Base-by-base conservation (phyloP, 2,888 invertebrate genomes). In the Sinelater perroti region DNA sequence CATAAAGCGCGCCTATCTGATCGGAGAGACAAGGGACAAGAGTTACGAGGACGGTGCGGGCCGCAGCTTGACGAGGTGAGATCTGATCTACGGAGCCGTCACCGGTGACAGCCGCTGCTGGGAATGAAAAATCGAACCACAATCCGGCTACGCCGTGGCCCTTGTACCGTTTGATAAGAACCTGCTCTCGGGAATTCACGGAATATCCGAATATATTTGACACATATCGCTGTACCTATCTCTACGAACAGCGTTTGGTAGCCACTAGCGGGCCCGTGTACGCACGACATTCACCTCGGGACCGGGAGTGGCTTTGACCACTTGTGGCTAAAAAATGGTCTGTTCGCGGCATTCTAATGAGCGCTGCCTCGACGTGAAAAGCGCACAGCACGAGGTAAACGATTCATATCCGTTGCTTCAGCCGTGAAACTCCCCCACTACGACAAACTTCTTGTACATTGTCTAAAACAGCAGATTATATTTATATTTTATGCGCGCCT, bases 61-160 rank as follows among this genome's bases (percentile, higher is more conserved):
- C 55, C 57, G 58, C 63, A 60, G 61, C 64, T 63, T 71, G 70
- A 71, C 70, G 69, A 70, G 70, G 62, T 63, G 67, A 71, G 72
- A 73, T 73, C 70, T 67, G 69, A 72, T 72, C 72, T 71, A 69
- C 67, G 67, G 65, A 57, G 66, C 71, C 72, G 72, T 71, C 72
- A 72, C 68, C 67, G 69, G 67, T 72, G 73, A 73, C 73, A 72
- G 72, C 69, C 66, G 69, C 70, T 68, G 73, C 70, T 72, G 72
- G 62, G 72, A 73, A 72, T 72, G 73, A 72, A 72, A 72, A 72
- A 73, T 73, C 72, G 71, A 72, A 71, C 66, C 60, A 60, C 54
- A 56, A 55, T 56, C 62, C 61, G 55, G 50, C 60, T 62, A 55
- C 61, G 59, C 55, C 63, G 58, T 60, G 60, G 65, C 56, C 61